phyloP scores from a whole-genome alignment of 1,140 invertebrate genomes.

The Drosophila takahashii region DNA sequence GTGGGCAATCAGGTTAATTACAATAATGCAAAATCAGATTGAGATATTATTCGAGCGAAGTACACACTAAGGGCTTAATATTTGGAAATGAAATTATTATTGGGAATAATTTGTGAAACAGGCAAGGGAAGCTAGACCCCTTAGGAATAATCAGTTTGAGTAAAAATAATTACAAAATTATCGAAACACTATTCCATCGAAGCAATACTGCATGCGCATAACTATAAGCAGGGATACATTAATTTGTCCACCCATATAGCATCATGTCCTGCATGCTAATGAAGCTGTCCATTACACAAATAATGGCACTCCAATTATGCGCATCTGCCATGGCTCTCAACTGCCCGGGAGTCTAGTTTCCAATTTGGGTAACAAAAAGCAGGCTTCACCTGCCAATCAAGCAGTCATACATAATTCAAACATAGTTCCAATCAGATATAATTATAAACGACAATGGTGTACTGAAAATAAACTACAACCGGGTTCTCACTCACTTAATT shows the following conservation, averaged over 20 bases:
- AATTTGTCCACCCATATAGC: slow-evolving; percentile 1
- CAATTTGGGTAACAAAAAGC: background rate
- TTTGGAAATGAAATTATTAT: background rate
- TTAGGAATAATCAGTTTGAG: background rate
- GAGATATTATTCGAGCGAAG: background rate
- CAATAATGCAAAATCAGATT: background rate
- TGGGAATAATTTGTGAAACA: no score
- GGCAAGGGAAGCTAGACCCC: background rate
- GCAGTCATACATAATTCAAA: slow-evolving; percentile 21
- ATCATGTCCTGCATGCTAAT: slow-evolving; percentile 18
- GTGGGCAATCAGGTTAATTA: slow-evolving; percentile 1
- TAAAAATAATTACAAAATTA: background rate
- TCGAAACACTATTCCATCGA: background rate
- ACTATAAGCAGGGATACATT: slow-evolving; percentile 7
- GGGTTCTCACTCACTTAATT: background rate
- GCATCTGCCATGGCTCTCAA: slow-evolving; percentile 10
- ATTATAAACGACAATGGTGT: slow-evolving; percentile 2
- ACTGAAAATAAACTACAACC: background rate
- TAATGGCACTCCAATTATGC: slow-evolving; percentile 36
- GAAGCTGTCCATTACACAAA: slow-evolving; percentile 32
- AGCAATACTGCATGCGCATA: background rate
- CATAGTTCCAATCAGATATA: background rate
- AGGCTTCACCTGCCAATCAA: background rate
- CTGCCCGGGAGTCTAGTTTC: background rate
- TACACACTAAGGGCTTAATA: background rate